phyloP scores from a whole-genome alignment of 2,888 invertebrate genomes.

The Drosophila greeni region DNA sequence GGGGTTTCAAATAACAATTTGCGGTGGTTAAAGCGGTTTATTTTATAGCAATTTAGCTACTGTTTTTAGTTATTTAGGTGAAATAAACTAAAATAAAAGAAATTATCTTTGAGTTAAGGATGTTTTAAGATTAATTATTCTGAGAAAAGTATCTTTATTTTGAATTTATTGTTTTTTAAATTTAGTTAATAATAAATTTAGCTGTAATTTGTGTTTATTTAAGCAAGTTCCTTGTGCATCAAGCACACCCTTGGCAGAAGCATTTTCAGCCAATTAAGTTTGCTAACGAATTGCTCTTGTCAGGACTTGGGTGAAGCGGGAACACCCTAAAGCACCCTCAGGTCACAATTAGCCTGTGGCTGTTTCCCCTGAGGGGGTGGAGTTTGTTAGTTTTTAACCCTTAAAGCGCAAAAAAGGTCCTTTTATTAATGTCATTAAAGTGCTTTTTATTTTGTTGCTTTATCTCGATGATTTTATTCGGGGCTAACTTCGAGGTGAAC shows the following conservation, averaged over 20 bases:
- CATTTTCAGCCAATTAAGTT: slow-evolving; percentile 57
- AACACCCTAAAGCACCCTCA: slow-evolving; percentile 34
- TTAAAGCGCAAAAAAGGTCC: slow-evolving; percentile 36
- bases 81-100: background rate
- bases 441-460: slow-evolving; percentile 33
- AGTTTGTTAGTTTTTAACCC: slow-evolving; percentile 54
- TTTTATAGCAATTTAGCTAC: slow-evolving; percentile 2
- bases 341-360: slow-evolving; percentile 36
- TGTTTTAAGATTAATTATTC: background rate
- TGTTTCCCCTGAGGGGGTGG: slow-evolving; percentile 6
- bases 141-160: background rate
- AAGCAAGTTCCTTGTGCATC: background rate
- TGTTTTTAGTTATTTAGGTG: background rate
- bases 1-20: slow-evolving; percentile 1
- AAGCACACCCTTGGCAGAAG: slow-evolving; percentile 15
- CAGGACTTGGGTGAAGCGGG: slow-evolving; percentile 14
- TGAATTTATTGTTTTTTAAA: background rate
- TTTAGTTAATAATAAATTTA: no score
- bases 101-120: background rate
- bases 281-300: slow-evolving; percentile 48
- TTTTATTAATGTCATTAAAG: slow-evolving; percentile 54
- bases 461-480: slow-evolving; percentile 52
- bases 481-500: slow-evolving; percentile 34
- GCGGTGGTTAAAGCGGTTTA: background rate
- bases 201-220: background rate